Evolutionary conservation across 1,140 invertebrate species (phyloP), one percentile per base, ranked within the genome.

Genomic region (Dinoponera quadriceps): DNA sequence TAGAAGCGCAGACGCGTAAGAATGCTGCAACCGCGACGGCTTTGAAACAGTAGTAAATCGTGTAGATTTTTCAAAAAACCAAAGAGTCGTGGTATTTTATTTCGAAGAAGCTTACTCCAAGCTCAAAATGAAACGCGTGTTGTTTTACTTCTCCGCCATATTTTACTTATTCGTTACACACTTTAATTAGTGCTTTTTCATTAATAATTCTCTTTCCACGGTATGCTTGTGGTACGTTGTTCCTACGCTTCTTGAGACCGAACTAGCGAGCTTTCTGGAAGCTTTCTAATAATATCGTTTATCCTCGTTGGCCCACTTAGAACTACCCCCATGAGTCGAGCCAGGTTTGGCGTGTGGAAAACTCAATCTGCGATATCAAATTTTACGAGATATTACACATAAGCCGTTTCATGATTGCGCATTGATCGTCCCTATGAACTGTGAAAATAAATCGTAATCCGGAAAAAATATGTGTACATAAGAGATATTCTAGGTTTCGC

Each of bases 331-430:
- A 72, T 82, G 55, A 72, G 71, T 16, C 27, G 20, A 62, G 55
- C 27, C 55, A 74, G 33, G 27, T 25, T n/a, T 72, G 54, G n/a
- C 57, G 29, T 62, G 55, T 62, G 44, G 57, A 62, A 74, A 82
- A 74, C 48, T 82, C 69, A 72, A 82, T 82, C 57, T 63, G 78
- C 44, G 44, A 44, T 82, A 74, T 82, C 78, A 69, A 82, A 82
- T 63, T 72, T 82, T 73, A 74, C 25, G 78, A 73, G 55, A 73
- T 74, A 74, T 82, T 74, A 74, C 44, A 22, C 60, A 54, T 27
- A 73, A 73, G 57, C 74, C 57, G 27, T 73, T 60, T 72, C 44
- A 73, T 49, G 48, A 81, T 82, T 60, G 44, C 55, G 7, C 59
- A 62, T 74, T 74, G 78, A 82, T 73, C 68, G 38, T 1, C 0